Percentiles rank a stretch among this genome's conserved stretches.
Evolutionary conservation across 2,888 invertebrate species (phyloP).

Genomic region (Stenotaenia linearis): DNA sequence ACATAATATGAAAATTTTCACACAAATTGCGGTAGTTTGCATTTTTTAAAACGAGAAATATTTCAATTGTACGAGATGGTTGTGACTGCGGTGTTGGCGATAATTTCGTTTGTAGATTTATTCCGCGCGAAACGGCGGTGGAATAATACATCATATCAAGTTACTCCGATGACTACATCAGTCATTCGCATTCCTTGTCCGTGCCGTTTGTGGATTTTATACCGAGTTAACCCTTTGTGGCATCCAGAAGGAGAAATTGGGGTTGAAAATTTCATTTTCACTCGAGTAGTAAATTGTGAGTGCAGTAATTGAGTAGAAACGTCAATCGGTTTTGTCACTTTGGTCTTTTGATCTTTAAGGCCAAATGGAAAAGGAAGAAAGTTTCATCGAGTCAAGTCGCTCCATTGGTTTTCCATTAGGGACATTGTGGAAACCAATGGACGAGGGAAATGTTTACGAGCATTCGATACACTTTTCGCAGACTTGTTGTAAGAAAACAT

Average conservation of each 20-base stretch:
- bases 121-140: no score
- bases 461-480: neutral
- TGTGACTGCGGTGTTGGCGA: no score
- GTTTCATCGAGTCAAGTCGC: neutral
- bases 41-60: no score
- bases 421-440: slow-evolving; percentile 2
- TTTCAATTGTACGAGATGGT: no score
- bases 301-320: neutral
- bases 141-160: no score
- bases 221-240: neutral
- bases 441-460: slow-evolving; percentile 7
- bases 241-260: neutral
- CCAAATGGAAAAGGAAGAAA: neutral
- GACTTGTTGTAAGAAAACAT: neutral
- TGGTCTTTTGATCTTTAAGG: neutral
- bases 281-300: neutral
- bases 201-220: neutral
- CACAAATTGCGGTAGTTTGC: no score
- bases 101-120: no score
- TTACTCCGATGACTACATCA: no score
- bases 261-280: neutral
- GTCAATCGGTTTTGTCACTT: neutral
- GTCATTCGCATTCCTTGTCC: no score
- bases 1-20: no score
- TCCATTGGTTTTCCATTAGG: slow-evolving; percentile 15